phyloP scores from a whole-genome alignment of 2,797 vertebrate species.

The Alcedo quadribrachys region DNA sequence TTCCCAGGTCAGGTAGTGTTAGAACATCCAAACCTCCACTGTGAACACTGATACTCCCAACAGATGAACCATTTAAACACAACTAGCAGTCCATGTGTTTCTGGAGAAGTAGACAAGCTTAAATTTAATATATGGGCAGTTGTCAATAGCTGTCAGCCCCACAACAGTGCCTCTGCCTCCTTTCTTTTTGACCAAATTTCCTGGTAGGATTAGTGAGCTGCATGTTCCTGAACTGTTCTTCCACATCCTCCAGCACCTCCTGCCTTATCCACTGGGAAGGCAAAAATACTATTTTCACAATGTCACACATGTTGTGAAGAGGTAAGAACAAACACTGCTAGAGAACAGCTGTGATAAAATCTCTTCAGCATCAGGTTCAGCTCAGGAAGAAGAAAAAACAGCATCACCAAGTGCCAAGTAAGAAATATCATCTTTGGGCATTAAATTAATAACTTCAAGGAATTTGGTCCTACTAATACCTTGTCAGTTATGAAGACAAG shows the following conservation, averaged over 20 bases:
- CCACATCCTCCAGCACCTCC: background rate
- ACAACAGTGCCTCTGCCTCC: rapidly evolving
- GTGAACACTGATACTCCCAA: background rate
- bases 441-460: background rate
- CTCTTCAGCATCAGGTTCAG: background rate
- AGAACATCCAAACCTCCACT: background rate
- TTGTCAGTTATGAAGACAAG: background rate
- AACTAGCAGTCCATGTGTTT: background rate
- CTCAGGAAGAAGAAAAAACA: background rate
- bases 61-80: background rate
- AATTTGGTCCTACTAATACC: background rate
- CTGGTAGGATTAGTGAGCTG: background rate
- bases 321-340: background rate
- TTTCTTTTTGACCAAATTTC: background rate
- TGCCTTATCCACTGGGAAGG: background rate
- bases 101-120: background rate
- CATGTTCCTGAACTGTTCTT: constrained; percentile 4
- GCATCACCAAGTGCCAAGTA: background rate
- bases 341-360: background rate
- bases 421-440: background rate
- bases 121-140: background rate
- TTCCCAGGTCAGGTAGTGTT: background rate
- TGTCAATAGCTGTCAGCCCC: background rate
- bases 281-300: constrained; percentile 13
- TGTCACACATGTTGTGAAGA: background rate